Evolutionary conservation across 1,140 invertebrate genomes (phyloP).

Genomic region (Telenomus remus): DNA sequence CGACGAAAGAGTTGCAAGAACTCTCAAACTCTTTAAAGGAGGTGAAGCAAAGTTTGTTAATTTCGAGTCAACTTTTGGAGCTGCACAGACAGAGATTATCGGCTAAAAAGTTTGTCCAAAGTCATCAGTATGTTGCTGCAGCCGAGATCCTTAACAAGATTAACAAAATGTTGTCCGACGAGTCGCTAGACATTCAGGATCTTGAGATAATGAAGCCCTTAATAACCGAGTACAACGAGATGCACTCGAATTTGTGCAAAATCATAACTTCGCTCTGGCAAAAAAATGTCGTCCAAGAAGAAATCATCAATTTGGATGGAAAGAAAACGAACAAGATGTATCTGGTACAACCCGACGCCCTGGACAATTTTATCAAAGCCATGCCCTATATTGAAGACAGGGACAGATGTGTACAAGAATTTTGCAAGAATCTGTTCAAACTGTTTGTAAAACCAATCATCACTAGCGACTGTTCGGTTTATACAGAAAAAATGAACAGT

Average conservation of each 20-base stretch:
- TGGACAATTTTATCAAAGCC: constrained; percentile 73
- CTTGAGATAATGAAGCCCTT: constrained; percentile 74
- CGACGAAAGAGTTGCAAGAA: constrained; percentile 76
- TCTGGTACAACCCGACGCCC: constrained; percentile 52
- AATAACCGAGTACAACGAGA: constrained; percentile 68
- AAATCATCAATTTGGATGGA: constrained; percentile 51
- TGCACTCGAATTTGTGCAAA: constrained; percentile 68
- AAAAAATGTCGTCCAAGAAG: constrained; percentile 66
- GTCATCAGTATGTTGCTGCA: constrained; percentile 72
- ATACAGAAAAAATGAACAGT: constrained; percentile 64
- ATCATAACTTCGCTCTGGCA: constrained; percentile 74
- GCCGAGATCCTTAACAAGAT: constrained; percentile 75
- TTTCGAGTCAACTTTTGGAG: constrained; percentile 75
- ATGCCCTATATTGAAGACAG: constrained; percentile 74
- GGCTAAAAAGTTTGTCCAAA: constrained; percentile 72
- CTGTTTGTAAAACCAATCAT: constrained; percentile 77
- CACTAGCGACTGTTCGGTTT: constrained; percentile 73
- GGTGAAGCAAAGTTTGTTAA: constrained; percentile 74
- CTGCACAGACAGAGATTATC: constrained; percentile 75
- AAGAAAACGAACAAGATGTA: constrained; percentile 68
- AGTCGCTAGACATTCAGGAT: constrained; percentile 72
- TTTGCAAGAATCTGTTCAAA: constrained; percentile 76
- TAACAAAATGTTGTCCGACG: constrained; percentile 72
- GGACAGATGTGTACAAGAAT: constrained; percentile 71
- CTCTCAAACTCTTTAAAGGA: constrained; percentile 75